A percentile compares a stretch with the other conserved stretches of the same genome.
Conservation (phyloP, 2,113 vertebrate species). For the Hydrochoerus hydrochaeris region DNA sequence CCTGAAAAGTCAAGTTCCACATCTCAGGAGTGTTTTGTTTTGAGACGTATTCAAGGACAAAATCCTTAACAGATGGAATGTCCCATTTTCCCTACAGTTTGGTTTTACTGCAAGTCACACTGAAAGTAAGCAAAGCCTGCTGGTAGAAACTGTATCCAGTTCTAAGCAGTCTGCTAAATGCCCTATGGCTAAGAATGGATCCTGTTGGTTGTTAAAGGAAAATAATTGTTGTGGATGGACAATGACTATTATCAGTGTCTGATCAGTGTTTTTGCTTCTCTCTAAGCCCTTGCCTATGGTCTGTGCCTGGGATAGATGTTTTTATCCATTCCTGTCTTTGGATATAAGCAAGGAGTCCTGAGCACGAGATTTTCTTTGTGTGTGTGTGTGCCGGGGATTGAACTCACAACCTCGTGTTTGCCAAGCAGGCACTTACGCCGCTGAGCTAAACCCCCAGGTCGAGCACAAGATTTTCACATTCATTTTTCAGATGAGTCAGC, state of each 20-base stretch:
- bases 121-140: too few relatives aligned
- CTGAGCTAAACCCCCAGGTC: too few relatives aligned
- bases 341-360: not conserved
- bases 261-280: not conserved
- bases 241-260: fast-evolving
- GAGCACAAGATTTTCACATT: not conserved
- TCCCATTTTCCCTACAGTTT: not conserved
- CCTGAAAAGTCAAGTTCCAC: not conserved
- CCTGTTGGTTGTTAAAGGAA: not conserved
- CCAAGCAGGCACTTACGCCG: too few relatives aligned
- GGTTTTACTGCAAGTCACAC: too few relatives aligned
- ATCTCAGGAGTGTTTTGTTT: not conserved
- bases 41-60: not conserved
- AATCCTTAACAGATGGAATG: too few relatives aligned
- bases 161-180: not conserved
- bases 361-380: not conserved
- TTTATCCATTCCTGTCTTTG: not conserved
- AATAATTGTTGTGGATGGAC: not conserved
- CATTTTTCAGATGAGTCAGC: not conserved
- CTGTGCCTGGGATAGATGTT: not conserved
- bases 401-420: too few relatives aligned
- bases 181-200: not conserved
- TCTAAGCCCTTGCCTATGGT: not conserved
- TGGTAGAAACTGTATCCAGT: not conserved
- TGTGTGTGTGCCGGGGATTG: too few relatives aligned